Evolutionary conservation across 2,888 invertebrate species (phyloP), one percentile per base, ranked within the genome.

Genomic region (Argynnis bischoffii): DNA sequence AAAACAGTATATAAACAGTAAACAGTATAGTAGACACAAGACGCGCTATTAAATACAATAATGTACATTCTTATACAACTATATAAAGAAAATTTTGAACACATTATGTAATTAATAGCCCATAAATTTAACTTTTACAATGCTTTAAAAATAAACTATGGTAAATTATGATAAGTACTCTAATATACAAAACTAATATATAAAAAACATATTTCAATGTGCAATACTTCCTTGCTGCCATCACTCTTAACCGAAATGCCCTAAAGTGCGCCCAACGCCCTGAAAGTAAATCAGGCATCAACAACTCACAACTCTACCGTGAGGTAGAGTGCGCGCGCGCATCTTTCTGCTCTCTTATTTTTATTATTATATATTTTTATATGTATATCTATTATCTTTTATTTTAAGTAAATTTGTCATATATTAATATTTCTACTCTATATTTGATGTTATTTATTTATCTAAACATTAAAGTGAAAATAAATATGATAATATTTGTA

Each of bases 251-350:
- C 48, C 63, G n/a, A 57, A 55, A 54, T 61, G 63, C 63, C 68
- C 59, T 66, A 64, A 47, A 63, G n/a, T 18, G 53, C 41, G 21
- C 59, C 60, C 48, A 61, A 21, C 14, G 70, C 70, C 70, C 69
- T 71, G 54, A 41, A 61, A 61, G 35, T 61, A 35, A 61, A 53
- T 51, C 18, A 61, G 13, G 48, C 50, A 59, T 31, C 57, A 57
- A 59, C 65, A 65, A 59, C 46, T 18, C 15, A 70, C 63, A 60
- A 60, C 66, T 69, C 64, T 51, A 11, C n/a, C 53, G 64, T 21
- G 56, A 66, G 50, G 41, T 26, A 26, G 63, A 41, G 50, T 51
- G 66, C 60, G 57, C 66, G 48, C 63, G 46, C 51, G 35, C 59
- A 55, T 41, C n/a, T 57, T n/a, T n/a, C 26, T 41, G 16, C 3